Base-by-base conservation (phyloP, 1,140 invertebrate genomes). In the Eciton burchellii region DNA sequence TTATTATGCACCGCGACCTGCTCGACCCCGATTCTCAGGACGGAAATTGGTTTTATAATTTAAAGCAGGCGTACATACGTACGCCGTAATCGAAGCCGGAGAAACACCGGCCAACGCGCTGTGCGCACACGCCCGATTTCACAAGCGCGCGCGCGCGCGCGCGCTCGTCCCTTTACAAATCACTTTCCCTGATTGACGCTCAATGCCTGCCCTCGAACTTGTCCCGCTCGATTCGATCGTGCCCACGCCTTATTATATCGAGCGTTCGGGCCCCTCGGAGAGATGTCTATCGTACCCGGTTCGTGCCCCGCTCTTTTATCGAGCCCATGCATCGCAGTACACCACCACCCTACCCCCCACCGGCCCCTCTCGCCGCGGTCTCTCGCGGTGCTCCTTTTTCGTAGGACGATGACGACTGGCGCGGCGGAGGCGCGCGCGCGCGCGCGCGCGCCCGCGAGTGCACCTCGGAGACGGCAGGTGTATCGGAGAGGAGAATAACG, bases 11-110 rank as follows among this genome's bases (percentile, higher is more conserved):
- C 60, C 72, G 52, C 84, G 86, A 88, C 83, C 85, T 81, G 65
- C 6, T 9, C 76, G 86, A 84, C 79, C 72, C 63, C 85, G 62
- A 85, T 77, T 81, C 19, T 29, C 49, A 56, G 49, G 84, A 65
- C 89, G 90, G 90, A 91, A 91, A 91, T 91, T 91, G 90, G 90
- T 91, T 91, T 91, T 91, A 91, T 91, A 91, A 91, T 90, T 83
- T 86, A 84, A 85, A 85, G 70, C 81, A 73, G 79, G 74, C 81
- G 21, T 21, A n/a, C 56, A 79, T 29, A 60, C 12, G 43, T 24
- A 12, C 56, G 29, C 35, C 59, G 83, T 87, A 88, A 88, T 84
- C 86, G 86, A 87, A 79, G 57, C 73, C 52, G 47, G 24, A 19
- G 43, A 59, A 83, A 72, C 43, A 43, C 19, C 54, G 63, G 71